phyloP scores from a whole-genome alignment of 2,888 invertebrate genomes.

The Watsonalla binaria region DNA sequence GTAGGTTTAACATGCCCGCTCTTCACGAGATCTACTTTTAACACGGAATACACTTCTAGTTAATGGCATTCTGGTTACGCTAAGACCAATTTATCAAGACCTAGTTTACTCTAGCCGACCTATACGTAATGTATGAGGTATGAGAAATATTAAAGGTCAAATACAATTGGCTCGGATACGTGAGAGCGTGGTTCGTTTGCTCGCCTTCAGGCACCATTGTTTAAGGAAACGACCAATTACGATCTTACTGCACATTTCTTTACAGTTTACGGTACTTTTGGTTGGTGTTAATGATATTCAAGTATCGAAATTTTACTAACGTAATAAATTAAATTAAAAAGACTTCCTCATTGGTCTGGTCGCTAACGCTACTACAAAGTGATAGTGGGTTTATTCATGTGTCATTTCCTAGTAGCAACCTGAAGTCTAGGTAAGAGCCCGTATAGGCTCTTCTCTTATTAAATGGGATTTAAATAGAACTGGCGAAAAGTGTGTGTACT shows the following conservation, averaged over 20 bases:
- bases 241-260: conserved; percentile 59
- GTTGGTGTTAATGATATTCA: conserved; percentile 22
- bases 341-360: too few species aligned
- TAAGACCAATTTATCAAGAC: conserved; percentile 27
- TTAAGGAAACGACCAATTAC: conserved; percentile 67
- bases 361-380: too few species aligned
- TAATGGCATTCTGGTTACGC: conserved; percentile 44
- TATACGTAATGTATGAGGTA: conserved; percentile 7
- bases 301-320: conserved; percentile 5
- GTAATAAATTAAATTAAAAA: too few species aligned
- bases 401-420: too few species aligned
- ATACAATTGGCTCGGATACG: conserved; percentile 42
- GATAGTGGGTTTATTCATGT: too few species aligned
- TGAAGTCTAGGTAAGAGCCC: too few species aligned
- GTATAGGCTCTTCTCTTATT: too few species aligned
- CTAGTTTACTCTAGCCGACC: conserved; percentile 14
- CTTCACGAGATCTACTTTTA: conserved; percentile 32
- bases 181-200: conserved; percentile 69
- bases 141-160: conserved; percentile 23
- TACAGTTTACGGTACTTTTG: conserved; percentile 40
- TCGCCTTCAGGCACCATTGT: conserved; percentile 63
- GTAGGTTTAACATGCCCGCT: conserved; percentile 7
- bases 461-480: too few species aligned
- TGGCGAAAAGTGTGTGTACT: too few species aligned
- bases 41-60: conserved; percentile 51